These are phyloP conservation scores for Lithophane semibrunnea DNA, from an alignment of 2,888 invertebrate species.

Conservation along the genomic window DNA sequence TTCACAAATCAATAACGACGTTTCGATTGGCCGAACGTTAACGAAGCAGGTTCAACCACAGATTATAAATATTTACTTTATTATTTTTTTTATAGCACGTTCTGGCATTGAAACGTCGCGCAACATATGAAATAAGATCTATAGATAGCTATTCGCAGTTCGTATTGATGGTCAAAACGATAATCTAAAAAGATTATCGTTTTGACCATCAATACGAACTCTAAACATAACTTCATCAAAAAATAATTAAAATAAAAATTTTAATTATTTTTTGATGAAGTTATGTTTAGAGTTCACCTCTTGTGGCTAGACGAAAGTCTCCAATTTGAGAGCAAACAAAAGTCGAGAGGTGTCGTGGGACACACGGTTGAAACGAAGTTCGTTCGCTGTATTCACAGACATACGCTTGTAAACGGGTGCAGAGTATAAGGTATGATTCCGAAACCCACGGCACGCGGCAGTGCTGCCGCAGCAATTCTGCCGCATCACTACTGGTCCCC, in stretches of 20 bases:
- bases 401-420: no score
- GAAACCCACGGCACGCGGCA: no score
- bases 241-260: neutral
- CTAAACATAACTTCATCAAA: neutral
- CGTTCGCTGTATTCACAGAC: no score
- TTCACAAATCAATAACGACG: slow-evolving; percentile 51
- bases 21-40: slow-evolving; percentile 22
- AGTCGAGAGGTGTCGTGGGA: no score
- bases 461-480: no score
- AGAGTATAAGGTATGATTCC: no score
- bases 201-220: no score
- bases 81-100: slow-evolving; percentile 26
- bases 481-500: no score
- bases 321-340: neutral
- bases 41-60: slow-evolving; percentile 40
- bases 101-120: neutral
- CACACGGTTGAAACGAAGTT: no score
- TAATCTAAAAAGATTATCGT: no score
- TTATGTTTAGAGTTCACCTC: neutral
- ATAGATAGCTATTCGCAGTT: neutral
- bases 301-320: neutral
- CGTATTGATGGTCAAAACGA: neutral
- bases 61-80: slow-evolving; percentile 55
- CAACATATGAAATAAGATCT: slow-evolving; percentile 7
- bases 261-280: neutral